These are phyloP conservation scores for Drosophila multiciliata DNA, from an alignment of 2,888 invertebrate species.

Conservation along the genomic window DNA sequence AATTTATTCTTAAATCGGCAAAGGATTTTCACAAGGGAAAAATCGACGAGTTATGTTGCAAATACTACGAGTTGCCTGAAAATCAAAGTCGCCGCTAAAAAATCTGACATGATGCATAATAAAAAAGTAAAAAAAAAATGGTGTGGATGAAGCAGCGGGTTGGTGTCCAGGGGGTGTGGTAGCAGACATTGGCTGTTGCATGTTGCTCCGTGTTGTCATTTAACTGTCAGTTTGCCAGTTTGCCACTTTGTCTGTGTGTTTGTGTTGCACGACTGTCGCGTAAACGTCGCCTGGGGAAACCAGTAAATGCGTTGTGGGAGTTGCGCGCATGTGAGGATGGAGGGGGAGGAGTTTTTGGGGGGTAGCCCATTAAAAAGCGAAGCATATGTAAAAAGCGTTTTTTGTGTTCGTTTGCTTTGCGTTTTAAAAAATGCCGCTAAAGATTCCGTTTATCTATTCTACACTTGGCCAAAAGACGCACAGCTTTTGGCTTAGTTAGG, in stretches of 20 bases:
- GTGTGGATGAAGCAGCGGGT: not conserved
- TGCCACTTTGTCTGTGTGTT: conserved; percentile 61
- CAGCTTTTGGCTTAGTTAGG: not conserved
- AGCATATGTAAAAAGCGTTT: conserved; percentile 34
- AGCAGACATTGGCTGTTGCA: conserved; percentile 45
- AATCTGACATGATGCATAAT: conserved; percentile 40
- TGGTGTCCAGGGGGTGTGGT: not conserved
- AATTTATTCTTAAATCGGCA: conserved; percentile 26
- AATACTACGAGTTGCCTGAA: conserved; percentile 9
- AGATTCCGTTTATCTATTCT: not conserved
- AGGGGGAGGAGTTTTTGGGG: not conserved
- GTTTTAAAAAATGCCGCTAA: conserved; percentile 3
- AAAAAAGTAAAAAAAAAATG: conserved; percentile 10
- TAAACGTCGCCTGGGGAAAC: conserved; percentile 61
- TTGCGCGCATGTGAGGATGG: not conserved
- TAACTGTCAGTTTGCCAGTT: conserved; percentile 73
- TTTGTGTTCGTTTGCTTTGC: not conserved
- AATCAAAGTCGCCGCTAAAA: conserved; percentile 49
- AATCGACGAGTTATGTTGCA: conserved; percentile 4
- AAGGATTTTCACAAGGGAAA: conserved; percentile 35
- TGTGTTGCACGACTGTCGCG: conserved; percentile 65
- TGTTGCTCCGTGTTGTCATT: conserved; percentile 57
- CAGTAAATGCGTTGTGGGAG: conserved; percentile 17
- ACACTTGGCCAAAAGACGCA: not conserved
- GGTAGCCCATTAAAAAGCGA: conserved; percentile 20